These are phyloP conservation scores for Uria lomvia DNA, from an alignment of 2,113 vertebrate genomes.

Conservation along the genomic window DNA sequence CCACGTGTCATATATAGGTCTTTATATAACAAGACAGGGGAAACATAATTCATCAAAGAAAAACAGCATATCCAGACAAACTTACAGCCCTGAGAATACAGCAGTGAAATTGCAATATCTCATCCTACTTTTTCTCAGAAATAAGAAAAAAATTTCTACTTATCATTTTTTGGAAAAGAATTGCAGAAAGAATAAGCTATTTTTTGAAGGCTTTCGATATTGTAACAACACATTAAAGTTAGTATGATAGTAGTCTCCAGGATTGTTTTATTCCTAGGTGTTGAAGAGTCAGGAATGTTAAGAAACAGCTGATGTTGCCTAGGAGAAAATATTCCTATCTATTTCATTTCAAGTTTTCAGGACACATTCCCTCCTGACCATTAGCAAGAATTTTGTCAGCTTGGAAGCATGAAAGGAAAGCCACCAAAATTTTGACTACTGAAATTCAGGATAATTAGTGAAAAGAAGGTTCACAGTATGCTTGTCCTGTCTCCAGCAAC, in stretches of 20 bases:
- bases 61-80: not conserved
- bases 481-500: not conserved
- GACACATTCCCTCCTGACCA: not conserved
- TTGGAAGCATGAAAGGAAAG: not conserved
- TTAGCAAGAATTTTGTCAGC: not conserved
- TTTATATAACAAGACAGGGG: not conserved
- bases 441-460: not conserved
- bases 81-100: not conserved
- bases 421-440: not conserved
- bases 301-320: not conserved
- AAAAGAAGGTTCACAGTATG: not conserved
- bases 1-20: not conserved
- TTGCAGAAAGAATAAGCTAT: not conserved
- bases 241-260: not conserved
- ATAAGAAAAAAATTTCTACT: not conserved
- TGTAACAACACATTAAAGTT: not conserved
- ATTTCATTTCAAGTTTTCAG: not conserved
- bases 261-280: not conserved
- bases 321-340: not conserved
- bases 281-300: not conserved
- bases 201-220: not conserved
- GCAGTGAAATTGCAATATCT: not conserved
- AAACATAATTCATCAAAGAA: not conserved
- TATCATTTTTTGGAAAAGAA: not conserved
- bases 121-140: not conserved